Conservation (phyloP, 35 echinoderm and acorn worm genomes). For the Heliocidaris tuberculata region DNA sequence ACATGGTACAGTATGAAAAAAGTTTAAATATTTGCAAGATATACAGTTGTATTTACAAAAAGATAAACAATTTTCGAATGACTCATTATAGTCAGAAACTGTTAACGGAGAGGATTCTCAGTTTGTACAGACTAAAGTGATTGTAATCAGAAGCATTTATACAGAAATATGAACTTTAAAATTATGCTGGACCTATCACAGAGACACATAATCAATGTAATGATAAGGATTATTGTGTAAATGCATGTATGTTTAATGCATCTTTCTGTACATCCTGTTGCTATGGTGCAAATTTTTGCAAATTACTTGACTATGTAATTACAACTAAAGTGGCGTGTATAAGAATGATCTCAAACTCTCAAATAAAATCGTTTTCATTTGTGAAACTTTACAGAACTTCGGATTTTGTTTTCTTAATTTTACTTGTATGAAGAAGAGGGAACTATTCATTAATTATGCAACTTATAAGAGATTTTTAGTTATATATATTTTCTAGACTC, state of each 20-base stretch:
- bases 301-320: neutral
- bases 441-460: no score
- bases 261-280: neutral
- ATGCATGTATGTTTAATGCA: neutral
- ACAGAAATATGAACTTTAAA: no score
- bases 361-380: no score
- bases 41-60: neutral
- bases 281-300: neutral
- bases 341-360: no score
- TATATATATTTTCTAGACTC: no score
- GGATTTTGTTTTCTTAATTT: no score
- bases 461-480: no score
- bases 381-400: neutral
- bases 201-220: neutral
- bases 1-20: neutral
- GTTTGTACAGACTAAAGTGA: no score
- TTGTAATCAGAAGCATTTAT: no score
- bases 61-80: neutral
- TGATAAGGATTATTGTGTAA: neutral
- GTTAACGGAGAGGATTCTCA: neutral
- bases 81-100: neutral
- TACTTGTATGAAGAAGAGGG: no score
- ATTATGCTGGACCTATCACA: neutral
- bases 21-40: neutral
- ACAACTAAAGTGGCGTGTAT: no score